Evolutionary conservation across 2,113 vertebrate genomes (phyloP), one percentile per base, ranked within the genome.

Genomic region (Actinemys pallida): DNA sequence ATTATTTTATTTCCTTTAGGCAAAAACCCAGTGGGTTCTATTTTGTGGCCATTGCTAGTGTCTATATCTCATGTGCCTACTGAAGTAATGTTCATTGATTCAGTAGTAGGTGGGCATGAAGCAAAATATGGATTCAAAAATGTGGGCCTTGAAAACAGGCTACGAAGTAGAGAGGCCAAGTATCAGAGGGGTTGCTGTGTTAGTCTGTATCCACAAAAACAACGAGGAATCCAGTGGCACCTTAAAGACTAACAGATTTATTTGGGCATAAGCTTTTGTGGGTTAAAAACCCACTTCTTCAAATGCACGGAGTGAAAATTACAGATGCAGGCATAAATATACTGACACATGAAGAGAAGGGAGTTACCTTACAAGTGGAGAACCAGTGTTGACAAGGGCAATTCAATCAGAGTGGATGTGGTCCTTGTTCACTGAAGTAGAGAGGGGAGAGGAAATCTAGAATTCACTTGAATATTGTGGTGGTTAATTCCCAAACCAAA

Each of bases 111-210:
- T 10, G 81, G 90, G 54, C 11, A 24, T 19, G 82, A 84, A 89
- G 3, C 2, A 72, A 72, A 93, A 83, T 62, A 8, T 20, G 35
- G 35, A 69, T 69, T 69, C 16, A 69, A 35, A 69, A 69, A 69
- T 20, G 16, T 65, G 14, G 14, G 29, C 14, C 14, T 35, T 4
- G 31, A 65, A 65, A 65, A 7, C 14, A 65, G 16, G 7, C 31
- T 19, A 65, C 7, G 10, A 87, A 54, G 3, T 7, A 1, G 3
- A 24, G 22, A 2, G 78, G 42, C 0, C 5, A 5, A 39, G 53
- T 79, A 83, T 62, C 42, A 83, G 16, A 27, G 17, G 49, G 52
- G 19, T 20, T 20, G 52, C 19, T 7, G 6, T 53, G 52, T 53
- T 53, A 53, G 52, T 53, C 19, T 7, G 52, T 20, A 53, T 53